These are phyloP conservation scores for Belgica antarctica DNA, from an alignment of 2,888 invertebrate species.

Conservation along the genomic window DNA sequence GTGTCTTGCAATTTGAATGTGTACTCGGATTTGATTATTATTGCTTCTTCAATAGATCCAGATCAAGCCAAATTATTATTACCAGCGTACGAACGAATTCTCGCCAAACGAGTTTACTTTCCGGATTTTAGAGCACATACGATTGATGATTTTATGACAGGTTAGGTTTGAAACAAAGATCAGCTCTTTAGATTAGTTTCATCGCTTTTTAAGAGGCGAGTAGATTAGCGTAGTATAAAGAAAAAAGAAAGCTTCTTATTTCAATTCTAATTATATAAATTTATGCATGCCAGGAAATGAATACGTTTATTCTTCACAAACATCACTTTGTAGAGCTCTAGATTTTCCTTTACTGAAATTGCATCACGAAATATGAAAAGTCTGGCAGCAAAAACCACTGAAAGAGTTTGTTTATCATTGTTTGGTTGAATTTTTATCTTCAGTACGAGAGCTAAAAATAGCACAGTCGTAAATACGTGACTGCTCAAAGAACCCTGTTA, in stretches of 20 bases:
- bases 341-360: conserved; percentile 19
- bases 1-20: no score
- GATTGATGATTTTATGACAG: conserved; percentile 50
- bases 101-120: conserved; percentile 48
- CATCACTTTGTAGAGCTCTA: conserved; percentile 28
- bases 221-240: conserved; percentile 19
- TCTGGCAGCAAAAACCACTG: background rate
- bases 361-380: no score
- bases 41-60: conserved; percentile 36
- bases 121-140: conserved; percentile 50
- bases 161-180: conserved; percentile 46
- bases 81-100: conserved; percentile 41
- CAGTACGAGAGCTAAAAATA: no score
- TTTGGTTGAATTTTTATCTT: no score
- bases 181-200: conserved; percentile 9
- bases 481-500: background rate
- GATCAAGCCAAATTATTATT: conserved; percentile 44
- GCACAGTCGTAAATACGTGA: no score
- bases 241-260: conserved; percentile 9
- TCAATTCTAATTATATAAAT: conserved; percentile 8
- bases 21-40: conserved; percentile 15
- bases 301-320: background rate
- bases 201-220: background rate
- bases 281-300: conserved; percentile 3
- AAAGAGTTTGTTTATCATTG: no score